Conservation (phyloP, 2,797 vertebrate genomes). For the Amblyraja radiata region DNA sequence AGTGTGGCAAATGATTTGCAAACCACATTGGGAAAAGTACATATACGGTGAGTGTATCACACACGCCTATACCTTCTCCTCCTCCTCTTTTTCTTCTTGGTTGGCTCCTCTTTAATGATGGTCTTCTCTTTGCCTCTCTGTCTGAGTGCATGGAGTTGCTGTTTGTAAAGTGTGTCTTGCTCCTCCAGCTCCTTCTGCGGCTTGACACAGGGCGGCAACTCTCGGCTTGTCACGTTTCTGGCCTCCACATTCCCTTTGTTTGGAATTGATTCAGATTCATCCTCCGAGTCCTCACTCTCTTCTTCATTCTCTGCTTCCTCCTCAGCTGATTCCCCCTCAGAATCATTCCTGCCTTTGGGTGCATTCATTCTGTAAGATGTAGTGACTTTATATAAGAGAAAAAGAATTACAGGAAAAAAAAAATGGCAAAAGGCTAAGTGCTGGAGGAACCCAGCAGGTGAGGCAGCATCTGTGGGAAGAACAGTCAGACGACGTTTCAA, state of each 20-base stretch:
- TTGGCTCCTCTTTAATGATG: not conserved
- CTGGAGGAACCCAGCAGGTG: too few relatives aligned
- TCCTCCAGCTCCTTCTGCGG: not conserved
- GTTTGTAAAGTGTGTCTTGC: not conserved
- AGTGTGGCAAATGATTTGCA: not conserved
- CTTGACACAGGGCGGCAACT: not conserved
- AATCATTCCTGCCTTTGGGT: slow-evolving; percentile 43
- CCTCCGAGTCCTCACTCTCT: slow-evolving; percentile 44
- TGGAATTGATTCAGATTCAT: slow-evolving; percentile 34
- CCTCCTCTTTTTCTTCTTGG: slow-evolving; percentile 46
- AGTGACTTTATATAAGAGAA: not conserved
- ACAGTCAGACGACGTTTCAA: too few relatives aligned
- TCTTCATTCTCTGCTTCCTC: slow-evolving; percentile 46
- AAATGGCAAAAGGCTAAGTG: too few relatives aligned
- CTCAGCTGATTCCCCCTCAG: slow-evolving; percentile 41
- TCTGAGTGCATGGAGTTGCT: not conserved
- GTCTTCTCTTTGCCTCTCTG: not conserved
- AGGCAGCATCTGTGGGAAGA: too few relatives aligned
- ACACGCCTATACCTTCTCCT: slow-evolving; percentile 47
- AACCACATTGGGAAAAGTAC: not conserved
- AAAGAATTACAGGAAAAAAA: not conserved
- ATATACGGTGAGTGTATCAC: not conserved
- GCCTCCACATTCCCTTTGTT: not conserved
- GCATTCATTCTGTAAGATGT: slow-evolving; percentile 45
- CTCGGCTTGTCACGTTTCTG: not conserved